Conservation (phyloP, 2,888 invertebrate species). For the Scaeva pyrastri region DNA sequence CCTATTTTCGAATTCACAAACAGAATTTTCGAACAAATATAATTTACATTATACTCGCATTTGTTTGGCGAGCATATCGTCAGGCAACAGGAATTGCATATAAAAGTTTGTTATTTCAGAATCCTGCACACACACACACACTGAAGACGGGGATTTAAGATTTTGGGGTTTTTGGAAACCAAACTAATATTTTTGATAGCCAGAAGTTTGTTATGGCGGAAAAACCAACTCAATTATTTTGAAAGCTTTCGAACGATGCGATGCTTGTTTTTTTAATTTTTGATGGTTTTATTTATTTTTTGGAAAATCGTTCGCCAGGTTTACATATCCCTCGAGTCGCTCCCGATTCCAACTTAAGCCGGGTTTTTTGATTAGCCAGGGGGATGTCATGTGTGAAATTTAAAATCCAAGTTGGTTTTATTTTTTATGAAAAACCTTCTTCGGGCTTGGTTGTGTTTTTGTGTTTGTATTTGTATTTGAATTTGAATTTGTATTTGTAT, state of each 20-base stretch:
- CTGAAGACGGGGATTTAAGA: constrained; percentile 10
- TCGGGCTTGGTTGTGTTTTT: constrained; percentile 26
- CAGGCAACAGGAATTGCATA: too few relatives aligned
- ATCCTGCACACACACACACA: not conserved
- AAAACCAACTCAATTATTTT: constrained; percentile 63
- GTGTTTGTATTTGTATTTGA: too few relatives aligned
- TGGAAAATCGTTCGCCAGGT: not conserved
- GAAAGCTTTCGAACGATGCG: constrained; percentile 45
- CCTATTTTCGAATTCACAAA: constrained; percentile 51
- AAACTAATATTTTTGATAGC: constrained; percentile 21
- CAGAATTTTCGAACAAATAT: constrained; percentile 36
- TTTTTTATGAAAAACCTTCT: constrained; percentile 11
- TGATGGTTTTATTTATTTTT: not conserved
- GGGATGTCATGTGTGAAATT: constrained; percentile 71
- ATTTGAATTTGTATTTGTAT: not conserved
- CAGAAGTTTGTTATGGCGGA: constrained; percentile 9
- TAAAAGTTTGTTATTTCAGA: not conserved
- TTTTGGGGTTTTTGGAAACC: constrained; percentile 45
- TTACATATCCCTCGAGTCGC: not conserved
- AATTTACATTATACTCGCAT: too few relatives aligned
- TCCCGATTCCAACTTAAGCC: not conserved
- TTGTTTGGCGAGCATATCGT: too few relatives aligned
- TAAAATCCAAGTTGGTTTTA: constrained; percentile 53
- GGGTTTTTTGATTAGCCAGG: constrained; percentile 61
- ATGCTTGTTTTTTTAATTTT: not conserved